These are phyloP conservation scores for Ceratosolen solmsi DNA, from an alignment of 1,140 invertebrate species.

Conservation along the genomic window DNA sequence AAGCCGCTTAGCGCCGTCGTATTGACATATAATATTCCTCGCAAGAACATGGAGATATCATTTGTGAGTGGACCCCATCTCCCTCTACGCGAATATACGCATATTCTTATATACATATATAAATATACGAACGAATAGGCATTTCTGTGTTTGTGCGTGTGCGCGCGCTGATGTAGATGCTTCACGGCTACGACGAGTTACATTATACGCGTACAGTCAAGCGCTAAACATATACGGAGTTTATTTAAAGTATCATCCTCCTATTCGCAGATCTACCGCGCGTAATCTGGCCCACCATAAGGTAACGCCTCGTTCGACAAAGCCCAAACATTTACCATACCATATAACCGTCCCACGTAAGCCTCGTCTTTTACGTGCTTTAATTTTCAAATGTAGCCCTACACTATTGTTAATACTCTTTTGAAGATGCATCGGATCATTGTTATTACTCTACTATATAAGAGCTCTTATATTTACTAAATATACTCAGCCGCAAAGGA, in stretches of 20 bases:
- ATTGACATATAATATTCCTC: slow-evolving; percentile 52
- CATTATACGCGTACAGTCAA: background rate
- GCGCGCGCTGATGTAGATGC: background rate
- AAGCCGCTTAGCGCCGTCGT: slow-evolving; percentile 50
- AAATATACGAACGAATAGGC: background rate
- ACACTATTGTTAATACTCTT: background rate
- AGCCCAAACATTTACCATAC: background rate
- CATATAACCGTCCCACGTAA: background rate
- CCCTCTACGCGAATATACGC: no score
- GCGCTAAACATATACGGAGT: slow-evolving; percentile 47
- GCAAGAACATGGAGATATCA: slow-evolving; percentile 42
- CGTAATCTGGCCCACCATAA: slow-evolving; percentile 42
- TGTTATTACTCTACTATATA: background rate
- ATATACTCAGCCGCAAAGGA: no score
- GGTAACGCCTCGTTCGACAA: background rate
- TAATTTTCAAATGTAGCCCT: background rate
- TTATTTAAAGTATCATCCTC: slow-evolving; percentile 53
- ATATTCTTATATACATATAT: background rate
- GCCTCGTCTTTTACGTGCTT: background rate
- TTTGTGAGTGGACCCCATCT: slow-evolving; percentile 17
- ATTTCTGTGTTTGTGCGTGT: no score
- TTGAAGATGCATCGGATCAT: background rate
- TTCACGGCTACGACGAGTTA: background rate
- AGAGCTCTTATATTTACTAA: background rate
- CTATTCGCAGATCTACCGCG: slow-evolving; percentile 5